These are phyloP conservation scores for Misgurnus anguillicaudatus DNA, from an alignment of 2,113 vertebrate genomes.

Conservation along the genomic window DNA sequence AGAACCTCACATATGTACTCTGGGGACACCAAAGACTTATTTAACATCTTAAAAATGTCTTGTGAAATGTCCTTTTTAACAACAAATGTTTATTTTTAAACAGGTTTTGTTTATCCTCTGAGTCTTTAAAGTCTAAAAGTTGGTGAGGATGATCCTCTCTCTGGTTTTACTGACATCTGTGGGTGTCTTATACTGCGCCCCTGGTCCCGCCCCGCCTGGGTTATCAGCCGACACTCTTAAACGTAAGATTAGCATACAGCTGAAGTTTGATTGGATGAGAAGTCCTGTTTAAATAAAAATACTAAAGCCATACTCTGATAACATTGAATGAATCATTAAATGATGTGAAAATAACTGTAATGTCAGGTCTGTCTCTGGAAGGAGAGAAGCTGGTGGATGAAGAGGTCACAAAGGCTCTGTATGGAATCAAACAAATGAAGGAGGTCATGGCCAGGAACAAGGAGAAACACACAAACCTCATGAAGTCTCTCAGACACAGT, in stretches of 20 bases:
- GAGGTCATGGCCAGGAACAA: constrained; percentile 84
- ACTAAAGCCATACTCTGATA: too few species aligned
- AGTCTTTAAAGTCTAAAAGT: not conserved
- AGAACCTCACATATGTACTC: too few species aligned
- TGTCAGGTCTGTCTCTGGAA: constrained; percentile 78
- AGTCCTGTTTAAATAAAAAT: too few species aligned
- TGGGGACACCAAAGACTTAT: too few species aligned
- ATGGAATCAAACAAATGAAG: constrained; percentile 89
- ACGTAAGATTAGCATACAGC: constrained; percentile 65
- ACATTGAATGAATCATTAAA: not conserved
- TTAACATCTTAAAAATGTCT: too few species aligned
- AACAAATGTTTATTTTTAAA: constrained; percentile 1
- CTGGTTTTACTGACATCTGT: constrained; percentile 65
- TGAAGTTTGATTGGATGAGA: not conserved
- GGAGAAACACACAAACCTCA: constrained; percentile 83
- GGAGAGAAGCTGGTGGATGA: constrained; percentile 79
- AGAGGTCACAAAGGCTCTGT: constrained; percentile 83
- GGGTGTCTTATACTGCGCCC: constrained; percentile 64
- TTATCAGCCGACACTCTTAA: constrained; percentile 72
- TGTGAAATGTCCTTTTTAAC: too few species aligned
- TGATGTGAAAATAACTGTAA: constrained; percentile 4
- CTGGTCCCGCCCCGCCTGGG: constrained; percentile 45
- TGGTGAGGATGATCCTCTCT: constrained; percentile 76
- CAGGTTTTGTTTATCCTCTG: constrained; percentile 4
- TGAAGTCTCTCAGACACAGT: constrained; percentile 84